Conservation (phyloP, 2,113 vertebrate genomes). For the Pedionomus torquatus region DNA sequence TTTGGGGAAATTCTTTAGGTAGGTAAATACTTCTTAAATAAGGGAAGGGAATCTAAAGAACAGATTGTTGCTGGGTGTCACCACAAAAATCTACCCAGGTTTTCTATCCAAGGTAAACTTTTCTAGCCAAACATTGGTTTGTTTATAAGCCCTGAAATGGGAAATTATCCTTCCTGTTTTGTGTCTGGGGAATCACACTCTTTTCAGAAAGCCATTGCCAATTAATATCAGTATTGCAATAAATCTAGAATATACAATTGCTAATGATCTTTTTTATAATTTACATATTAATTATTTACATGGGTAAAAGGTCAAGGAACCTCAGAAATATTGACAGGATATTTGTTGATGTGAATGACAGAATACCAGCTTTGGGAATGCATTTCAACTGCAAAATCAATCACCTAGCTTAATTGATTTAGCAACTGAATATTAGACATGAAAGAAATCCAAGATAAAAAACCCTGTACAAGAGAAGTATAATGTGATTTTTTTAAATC, state of each 20-base stretch:
- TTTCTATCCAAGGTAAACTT: background rate
- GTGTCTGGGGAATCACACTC: background rate
- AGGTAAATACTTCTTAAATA: background rate
- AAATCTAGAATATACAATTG: background rate
- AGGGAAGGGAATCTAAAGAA: background rate
- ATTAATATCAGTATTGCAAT: background rate
- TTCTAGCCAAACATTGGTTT: background rate
- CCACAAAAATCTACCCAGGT: background rate
- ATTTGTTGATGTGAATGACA: background rate
- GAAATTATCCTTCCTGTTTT: background rate
- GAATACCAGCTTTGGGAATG: background rate
- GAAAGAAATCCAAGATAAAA: constrained; percentile 5
- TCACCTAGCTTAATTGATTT: constrained; percentile 17
- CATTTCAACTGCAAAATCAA: background rate
- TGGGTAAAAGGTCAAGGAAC: background rate
- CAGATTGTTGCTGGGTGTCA: background rate
- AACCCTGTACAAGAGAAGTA: background rate
- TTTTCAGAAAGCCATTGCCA: background rate
- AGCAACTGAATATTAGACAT: background rate
- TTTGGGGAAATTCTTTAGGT: background rate
- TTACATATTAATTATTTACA: constrained; percentile 7
- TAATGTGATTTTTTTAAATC: background rate
- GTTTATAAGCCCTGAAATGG: background rate
- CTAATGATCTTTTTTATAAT: background rate
- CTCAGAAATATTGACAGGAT: background rate